Percentiles rank a stretch among this genome's conserved stretches.
Evolutionary conservation across 2,113 vertebrate species (phyloP).

Genomic region (Tyrannus savana): DNA sequence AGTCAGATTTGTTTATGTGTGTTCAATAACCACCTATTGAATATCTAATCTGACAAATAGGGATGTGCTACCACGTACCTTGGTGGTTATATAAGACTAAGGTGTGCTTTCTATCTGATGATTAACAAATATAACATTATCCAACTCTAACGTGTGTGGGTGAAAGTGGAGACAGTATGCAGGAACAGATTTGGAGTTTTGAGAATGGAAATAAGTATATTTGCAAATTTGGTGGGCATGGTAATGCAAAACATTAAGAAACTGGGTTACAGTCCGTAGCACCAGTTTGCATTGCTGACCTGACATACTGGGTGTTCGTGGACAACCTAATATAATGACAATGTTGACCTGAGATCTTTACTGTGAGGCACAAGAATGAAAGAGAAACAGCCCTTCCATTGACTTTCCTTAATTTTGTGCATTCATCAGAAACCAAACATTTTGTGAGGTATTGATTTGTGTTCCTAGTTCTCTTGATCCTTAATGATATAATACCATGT

Average conservation of each 20-base stretch:
- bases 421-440: neutral
- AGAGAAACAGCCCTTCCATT: neutral
- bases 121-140: neutral
- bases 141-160: neutral
- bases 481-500: neutral
- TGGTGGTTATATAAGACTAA: neutral
- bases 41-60: neutral
- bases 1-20: neutral
- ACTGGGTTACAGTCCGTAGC: neutral
- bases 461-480: neutral
- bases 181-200: neutral
- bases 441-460: constrained; percentile 20
- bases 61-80: neutral
- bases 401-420: constrained; percentile 26
- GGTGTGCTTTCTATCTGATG: neutral
- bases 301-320: neutral
- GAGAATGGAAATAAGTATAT: neutral
- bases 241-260: neutral
- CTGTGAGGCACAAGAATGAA: neutral
- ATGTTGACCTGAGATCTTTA: neutral
- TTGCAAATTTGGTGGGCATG: neutral
- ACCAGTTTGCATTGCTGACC: neutral
- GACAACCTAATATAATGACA: neutral
- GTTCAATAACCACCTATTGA: neutral
- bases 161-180: neutral